Percentiles rank a stretch among this genome's conserved stretches.
Conservation (phyloP, 2,797 vertebrate genomes). For the Enteromius radiatus region DNA sequence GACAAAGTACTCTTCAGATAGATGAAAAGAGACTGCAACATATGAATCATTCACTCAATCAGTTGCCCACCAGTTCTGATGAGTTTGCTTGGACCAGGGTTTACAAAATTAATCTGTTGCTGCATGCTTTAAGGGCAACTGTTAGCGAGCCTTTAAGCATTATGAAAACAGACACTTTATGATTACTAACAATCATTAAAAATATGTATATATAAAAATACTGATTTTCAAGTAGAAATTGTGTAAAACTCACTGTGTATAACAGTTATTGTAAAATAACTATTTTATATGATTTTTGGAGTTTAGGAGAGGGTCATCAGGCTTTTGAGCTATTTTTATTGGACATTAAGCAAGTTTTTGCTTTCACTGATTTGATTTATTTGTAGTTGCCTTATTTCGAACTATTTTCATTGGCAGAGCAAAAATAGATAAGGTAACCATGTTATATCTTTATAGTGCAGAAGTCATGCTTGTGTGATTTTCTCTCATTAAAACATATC, state of each 20-base stretch:
- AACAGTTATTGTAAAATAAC: neutral
- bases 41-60: neutral
- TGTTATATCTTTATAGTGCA: neutral
- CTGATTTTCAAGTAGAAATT: neutral
- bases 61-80: neutral
- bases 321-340: neutral
- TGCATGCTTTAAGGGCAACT: neutral
- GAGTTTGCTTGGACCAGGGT: neutral
- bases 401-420: neutral
- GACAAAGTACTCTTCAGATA: neutral
- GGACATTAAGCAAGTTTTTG: neutral
- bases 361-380: neutral
- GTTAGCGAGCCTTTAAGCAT: neutral
- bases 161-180: too few species aligned
- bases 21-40: neutral
- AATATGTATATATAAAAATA: too few species aligned
- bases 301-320: neutral
- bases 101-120: neutral
- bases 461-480: neutral
- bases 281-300: neutral
- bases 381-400: neutral
- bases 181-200: neutral
- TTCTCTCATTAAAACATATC: conserved; percentile 2
- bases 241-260: neutral
- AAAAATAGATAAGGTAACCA: neutral